Evolutionary conservation across 1,140 invertebrate species (phyloP).

Genomic region (Halesus radiatus): DNA sequence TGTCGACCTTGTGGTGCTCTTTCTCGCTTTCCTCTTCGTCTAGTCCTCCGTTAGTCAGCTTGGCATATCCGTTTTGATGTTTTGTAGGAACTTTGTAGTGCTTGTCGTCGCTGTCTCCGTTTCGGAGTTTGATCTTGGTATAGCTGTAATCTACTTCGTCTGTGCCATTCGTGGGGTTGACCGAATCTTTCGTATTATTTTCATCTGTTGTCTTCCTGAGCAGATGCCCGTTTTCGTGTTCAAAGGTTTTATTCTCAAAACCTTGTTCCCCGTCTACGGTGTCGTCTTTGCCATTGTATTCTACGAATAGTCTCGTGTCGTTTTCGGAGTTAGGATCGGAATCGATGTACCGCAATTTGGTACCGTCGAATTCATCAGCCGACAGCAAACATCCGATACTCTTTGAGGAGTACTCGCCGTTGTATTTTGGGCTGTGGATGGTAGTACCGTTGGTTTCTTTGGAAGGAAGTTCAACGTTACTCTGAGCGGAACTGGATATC

Average conservation of each 20-base stretch:
- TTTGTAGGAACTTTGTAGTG: constrained; percentile 1
- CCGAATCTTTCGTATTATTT: not conserved
- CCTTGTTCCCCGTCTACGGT: constrained; percentile 61
- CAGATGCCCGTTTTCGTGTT: constrained; percentile 66
- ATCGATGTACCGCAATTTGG: constrained; percentile 52
- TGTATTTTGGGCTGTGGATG: constrained; percentile 22
- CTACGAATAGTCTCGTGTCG: constrained; percentile 47
- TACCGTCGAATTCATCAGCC: constrained; percentile 53
- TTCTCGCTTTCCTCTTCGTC: not conserved
- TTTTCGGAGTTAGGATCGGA: constrained; percentile 53
- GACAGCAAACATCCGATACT: constrained; percentile 55
- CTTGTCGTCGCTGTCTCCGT: constrained; percentile 10
- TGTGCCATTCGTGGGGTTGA: constrained; percentile 15
- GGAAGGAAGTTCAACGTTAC: not conserved
- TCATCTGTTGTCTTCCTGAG: constrained; percentile 61
- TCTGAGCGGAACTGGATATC: constrained; percentile 41
- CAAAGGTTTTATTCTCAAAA: constrained; percentile 70
- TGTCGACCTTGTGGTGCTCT: constrained; percentile 4
- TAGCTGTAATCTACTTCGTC: constrained; percentile 23
- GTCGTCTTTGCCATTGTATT: constrained; percentile 51
- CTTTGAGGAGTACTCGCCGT: constrained; percentile 9
- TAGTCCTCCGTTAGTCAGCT: constrained; percentile 23
- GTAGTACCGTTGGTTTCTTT: not conserved
- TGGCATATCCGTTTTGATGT: constrained; percentile 17
- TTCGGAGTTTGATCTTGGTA: constrained; percentile 22